Base-by-base conservation (phyloP, 2,113 vertebrate genomes). In the Platanista minor region DNA sequence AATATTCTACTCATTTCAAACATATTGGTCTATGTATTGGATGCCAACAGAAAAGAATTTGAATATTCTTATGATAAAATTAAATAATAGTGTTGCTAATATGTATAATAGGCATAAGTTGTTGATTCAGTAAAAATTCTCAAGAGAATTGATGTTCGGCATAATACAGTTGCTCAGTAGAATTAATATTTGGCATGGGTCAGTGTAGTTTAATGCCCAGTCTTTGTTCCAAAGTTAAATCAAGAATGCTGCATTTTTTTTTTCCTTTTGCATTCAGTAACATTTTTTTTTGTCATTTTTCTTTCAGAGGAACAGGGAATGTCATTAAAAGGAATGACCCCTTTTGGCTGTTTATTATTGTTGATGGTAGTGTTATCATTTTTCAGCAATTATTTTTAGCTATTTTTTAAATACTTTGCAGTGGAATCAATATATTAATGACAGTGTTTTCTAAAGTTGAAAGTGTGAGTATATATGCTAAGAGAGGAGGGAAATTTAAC, bases 191-290 rank as follows among this genome's bases (percentile, higher is more conserved):
- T 91, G 66, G 36, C 86, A 87, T 61, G 43, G 12, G 29, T 59
- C 43, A 81, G 18, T 67, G 1, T 33, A 33, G 13, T 74, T 85
- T 29, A 87, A 59, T 67, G 23, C n/a, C 9, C 17, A 27, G 11
- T 57, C 59, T 43, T 69, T 93, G 29, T 54, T 93, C 33, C 14
- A 91, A 96, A 88, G 52, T 88, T 94, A n/a, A 95, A 90, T 39
- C 4, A 85, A 64, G 13, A 81, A 52, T 61, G 8, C 43, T 87
- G 36, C 18, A 20, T 64, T 67, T 59, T 57, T 59, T 57, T 20
- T 54, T 61, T 18, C 4, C 3, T 21, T 91, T 92, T 64, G 1
- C 23, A 69, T 66, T 82, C 29, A 66, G 6, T 75, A 74, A 23
- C 52, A 17, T 52, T 15, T 33, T 74, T 64, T 77, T 87, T 89